phyloP scores from a whole-genome alignment of 92 coral and sea anemone genomes.

The Muricea muricata region DNA sequence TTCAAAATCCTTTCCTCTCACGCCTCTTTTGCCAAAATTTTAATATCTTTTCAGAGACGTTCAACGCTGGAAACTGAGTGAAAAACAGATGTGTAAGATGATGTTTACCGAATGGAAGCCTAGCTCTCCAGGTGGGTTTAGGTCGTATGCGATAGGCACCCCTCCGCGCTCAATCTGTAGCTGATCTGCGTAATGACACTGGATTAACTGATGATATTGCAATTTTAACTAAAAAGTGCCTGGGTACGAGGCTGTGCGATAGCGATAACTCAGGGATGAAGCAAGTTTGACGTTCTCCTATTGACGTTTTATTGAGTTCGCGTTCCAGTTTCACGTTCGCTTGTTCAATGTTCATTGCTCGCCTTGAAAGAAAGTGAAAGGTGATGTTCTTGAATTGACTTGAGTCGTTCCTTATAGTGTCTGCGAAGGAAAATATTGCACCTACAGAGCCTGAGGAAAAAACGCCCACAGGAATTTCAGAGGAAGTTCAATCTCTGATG shows the following conservation, averaged over 20 bases:
- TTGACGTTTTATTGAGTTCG: no score
- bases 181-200: no score
- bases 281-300: no score
- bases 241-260: no score
- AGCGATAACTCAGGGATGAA: no score
- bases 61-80: conserved; percentile 59
- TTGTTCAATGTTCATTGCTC: not conserved
- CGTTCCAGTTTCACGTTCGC: no score
- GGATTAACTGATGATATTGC: no score
- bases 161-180: no score
- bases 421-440: not conserved
- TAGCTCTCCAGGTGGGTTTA: not conserved
- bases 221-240: no score
- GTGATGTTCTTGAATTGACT: not conserved
- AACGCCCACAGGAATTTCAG: not conserved
- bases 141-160: not conserved
- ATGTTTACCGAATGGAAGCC: conserved; percentile 61
- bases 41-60: conserved; percentile 63
- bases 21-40: no score
- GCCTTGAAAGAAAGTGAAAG: not conserved
- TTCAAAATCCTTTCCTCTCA: no score
- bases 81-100: conserved; percentile 65
- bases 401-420: not conserved
- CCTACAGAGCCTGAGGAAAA: conserved; percentile 15
- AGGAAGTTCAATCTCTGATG: conserved; percentile 28